Evolutionary conservation across 2,888 invertebrate species (phyloP).

Genomic region (Liopterus haemorrhoidalis): DNA sequence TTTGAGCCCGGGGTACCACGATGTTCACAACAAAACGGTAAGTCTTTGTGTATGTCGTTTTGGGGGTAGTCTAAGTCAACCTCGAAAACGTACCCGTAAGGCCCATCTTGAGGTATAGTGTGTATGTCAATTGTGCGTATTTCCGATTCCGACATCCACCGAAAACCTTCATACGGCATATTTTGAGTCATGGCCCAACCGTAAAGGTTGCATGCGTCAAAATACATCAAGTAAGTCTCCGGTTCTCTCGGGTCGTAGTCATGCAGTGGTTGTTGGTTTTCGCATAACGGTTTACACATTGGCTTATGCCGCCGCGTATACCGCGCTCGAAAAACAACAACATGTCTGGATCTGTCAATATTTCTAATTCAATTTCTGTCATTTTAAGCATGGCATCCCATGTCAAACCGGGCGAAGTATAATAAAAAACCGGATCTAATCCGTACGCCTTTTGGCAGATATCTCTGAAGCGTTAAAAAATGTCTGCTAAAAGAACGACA

Average conservation of each 20-base stretch:
- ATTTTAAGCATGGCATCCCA: too few relatives aligned
- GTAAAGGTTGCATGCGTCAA: slow-evolving; percentile 31
- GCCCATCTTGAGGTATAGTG: background rate
- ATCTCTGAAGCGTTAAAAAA: too few relatives aligned
- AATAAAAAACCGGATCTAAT: too few relatives aligned
- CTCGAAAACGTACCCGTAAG: slow-evolving; percentile 36
- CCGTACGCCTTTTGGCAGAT: too few relatives aligned
- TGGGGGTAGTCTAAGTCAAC: slow-evolving; percentile 32
- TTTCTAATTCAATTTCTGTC: slow-evolving; percentile 35
- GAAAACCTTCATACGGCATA: slow-evolving; percentile 30
- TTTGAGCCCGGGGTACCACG: slow-evolving; percentile 24
- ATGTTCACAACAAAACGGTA: slow-evolving; percentile 35
- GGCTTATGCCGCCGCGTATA: slow-evolving; percentile 36
- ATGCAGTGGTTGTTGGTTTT: slow-evolving; percentile 37
- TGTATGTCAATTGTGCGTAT: background rate
- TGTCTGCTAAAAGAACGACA: too few relatives aligned
- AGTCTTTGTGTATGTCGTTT: slow-evolving; percentile 35
- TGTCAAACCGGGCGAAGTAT: too few relatives aligned
- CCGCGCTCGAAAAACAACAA: slow-evolving; percentile 32
- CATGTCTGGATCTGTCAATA: slow-evolving; percentile 35
- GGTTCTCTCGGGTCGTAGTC: slow-evolving; percentile 18
- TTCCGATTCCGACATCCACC: slow-evolving; percentile 24
- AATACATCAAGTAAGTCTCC: slow-evolving; percentile 28
- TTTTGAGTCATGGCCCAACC: slow-evolving; percentile 24
- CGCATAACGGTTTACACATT: slow-evolving; percentile 33